Conservation (phyloP, 2,113 vertebrate species). For the Notechis scutatus region DNA sequence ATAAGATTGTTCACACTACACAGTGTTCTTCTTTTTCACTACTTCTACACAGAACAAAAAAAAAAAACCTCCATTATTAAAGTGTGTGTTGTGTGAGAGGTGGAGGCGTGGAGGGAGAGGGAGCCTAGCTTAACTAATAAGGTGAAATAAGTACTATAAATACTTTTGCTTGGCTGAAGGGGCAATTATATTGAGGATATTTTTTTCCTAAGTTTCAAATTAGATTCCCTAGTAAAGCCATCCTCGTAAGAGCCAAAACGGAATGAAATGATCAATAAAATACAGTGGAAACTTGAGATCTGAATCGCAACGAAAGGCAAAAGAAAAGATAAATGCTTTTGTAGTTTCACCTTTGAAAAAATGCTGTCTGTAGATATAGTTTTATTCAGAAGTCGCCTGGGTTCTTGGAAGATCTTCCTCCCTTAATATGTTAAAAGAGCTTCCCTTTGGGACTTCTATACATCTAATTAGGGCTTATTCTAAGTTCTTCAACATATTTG, state of each 20-base stretch:
- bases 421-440: slow-evolving; percentile 40
- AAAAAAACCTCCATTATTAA: background rate
- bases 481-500: slow-evolving; percentile 29
- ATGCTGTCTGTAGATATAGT: slow-evolving; percentile 29
- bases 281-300: slow-evolving; percentile 44
- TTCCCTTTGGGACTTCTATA: slow-evolving; percentile 26
- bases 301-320: slow-evolving; percentile 34
- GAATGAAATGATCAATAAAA: slow-evolving; percentile 36
- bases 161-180: slow-evolving; percentile 3
- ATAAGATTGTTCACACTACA: background rate
- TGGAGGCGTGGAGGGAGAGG: background rate
- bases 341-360: slow-evolving; percentile 49
- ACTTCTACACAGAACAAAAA: background rate
- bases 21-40: rapidly evolving
- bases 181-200: background rate
- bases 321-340: slow-evolving; percentile 28
- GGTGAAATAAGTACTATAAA: background rate
- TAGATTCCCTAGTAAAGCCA: slow-evolving; percentile 36
- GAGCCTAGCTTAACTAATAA: background rate
- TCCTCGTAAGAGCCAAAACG: slow-evolving; percentile 21
- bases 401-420: slow-evolving; percentile 45
- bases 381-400: slow-evolving; percentile 37
- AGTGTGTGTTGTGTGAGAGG: background rate
- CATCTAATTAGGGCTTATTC: slow-evolving; percentile 51
- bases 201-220: slow-evolving; percentile 37